Base-by-base conservation (phyloP, 2,888 invertebrate species). In the Heliconius aoede region DNA sequence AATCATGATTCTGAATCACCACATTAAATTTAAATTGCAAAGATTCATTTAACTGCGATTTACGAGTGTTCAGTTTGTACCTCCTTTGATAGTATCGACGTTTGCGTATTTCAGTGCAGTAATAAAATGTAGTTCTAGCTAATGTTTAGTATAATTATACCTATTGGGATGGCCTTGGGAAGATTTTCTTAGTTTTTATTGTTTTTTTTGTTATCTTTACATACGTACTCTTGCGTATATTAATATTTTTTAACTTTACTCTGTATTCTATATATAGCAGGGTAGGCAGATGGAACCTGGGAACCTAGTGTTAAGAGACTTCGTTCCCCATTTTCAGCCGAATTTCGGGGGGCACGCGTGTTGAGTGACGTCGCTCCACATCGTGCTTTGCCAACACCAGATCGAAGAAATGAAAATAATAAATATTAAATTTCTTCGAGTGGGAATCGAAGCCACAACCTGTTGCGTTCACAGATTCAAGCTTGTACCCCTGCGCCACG, bases 21-120 rank as follows among this genome's bases (percentile, higher is more conserved):
- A 69, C 26, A 62, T 74, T 64, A 76, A 77, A 68, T 76, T 75
- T 78, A 76, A 76, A 80, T 80, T 62, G 74, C 60, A 60, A 71
- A 78, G 76, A 76, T 81, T 80, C 78, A 80, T 80, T 69, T 72
- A 65, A 76, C 68, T 73, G 51, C 40, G 76, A 80, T 81, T 77
- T 79, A 79, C 46, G 46, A 55, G n/a, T 76, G 72, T 73, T 58
- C 40, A 62, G 74, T 74, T 46, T 73, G 40, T 78, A 72, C 71
- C 67, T 15, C 76, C 75, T 75, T 68, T 73, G 69, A 73, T 77
- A 32, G 68, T 68, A 60, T 61, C 73, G 55, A 55, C 28, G 32
- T 64, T 67, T 76, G 65, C 62, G 73, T 80, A 58, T 72, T 58
- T 76, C 40, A 65, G 15, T 62, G 60, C 15, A 55, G 72, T 75